Evolutionary conservation across 1,140 invertebrate genomes (phyloP).

Genomic region (Dinothrombium tinctorium): DNA sequence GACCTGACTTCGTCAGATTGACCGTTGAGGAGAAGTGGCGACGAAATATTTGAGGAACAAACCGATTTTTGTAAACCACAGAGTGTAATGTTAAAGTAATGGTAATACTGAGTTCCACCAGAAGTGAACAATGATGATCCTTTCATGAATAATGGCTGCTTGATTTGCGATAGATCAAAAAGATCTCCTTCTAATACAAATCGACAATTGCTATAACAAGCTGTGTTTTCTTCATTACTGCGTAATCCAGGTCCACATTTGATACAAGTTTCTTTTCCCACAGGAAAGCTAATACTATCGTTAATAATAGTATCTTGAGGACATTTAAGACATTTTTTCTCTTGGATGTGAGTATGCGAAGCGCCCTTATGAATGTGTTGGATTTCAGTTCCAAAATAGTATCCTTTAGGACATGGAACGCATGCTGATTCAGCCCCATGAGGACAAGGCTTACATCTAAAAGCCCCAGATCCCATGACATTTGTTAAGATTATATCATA

Average conservation of each 20-base stretch:
- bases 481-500: constrained; percentile 34
- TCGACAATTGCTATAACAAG: constrained; percentile 22
- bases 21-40: not conserved
- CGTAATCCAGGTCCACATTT: constrained; percentile 26
- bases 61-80: constrained; percentile 24
- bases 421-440: constrained; percentile 19
- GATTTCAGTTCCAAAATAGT: constrained; percentile 2
- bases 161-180: constrained; percentile 23
- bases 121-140: constrained; percentile 25
- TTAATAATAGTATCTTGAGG: constrained; percentile 27
- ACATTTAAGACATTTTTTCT: constrained; percentile 22
- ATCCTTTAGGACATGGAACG: constrained; percentile 12
- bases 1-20: constrained; percentile 11
- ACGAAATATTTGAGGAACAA: constrained; percentile 25
- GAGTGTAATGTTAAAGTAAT: constrained; percentile 32
- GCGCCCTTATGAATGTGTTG: no score
- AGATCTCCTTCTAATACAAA: constrained; percentile 18
- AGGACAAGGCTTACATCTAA: constrained; percentile 28
- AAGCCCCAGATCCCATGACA: constrained; percentile 30
- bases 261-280: constrained; percentile 25
- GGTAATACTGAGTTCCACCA: constrained; percentile 31
- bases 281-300: constrained; percentile 20
- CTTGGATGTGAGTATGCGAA: not conserved
- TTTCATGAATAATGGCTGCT: constrained; percentile 1
- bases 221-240: constrained; percentile 20